A percentile compares a stretch with the other conserved stretches of the same genome.
phyloP scores from a whole-genome alignment of 2,113 vertebrate species.

The Euleptes europaea region DNA sequence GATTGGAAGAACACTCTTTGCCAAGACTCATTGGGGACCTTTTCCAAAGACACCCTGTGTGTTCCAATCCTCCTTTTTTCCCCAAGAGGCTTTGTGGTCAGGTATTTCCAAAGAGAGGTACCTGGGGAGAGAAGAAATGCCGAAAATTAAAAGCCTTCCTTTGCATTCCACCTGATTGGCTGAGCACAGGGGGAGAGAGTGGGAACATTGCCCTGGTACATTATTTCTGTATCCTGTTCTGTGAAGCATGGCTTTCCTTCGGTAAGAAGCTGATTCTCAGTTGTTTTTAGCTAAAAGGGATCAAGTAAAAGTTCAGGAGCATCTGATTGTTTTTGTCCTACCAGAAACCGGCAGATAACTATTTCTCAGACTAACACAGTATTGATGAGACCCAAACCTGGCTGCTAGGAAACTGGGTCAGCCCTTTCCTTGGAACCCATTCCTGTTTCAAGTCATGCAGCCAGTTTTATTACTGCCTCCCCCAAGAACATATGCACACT shows the following conservation, averaged over 20 bases:
- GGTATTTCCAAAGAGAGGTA: neutral
- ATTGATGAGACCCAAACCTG: slow-evolving; percentile 1
- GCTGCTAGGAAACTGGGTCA: slow-evolving; percentile 13
- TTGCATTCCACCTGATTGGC: neutral
- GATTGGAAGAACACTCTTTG: neutral
- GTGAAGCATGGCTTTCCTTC: neutral
- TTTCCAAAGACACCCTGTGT: slow-evolving; percentile 26
- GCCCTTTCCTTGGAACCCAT: neutral
- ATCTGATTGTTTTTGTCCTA: slow-evolving; percentile 7
- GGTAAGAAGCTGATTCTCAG: neutral
- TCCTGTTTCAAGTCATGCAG: neutral
- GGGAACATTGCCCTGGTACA: neutral
- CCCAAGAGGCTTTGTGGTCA: neutral
- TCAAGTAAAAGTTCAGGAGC: slow-evolving; percentile 7
- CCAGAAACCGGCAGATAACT: slow-evolving; percentile 23
- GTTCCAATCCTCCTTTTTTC: slow-evolving; percentile 3
- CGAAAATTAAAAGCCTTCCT: slow-evolving; percentile 20
- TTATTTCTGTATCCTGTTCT: neutral
- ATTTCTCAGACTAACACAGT: neutral
- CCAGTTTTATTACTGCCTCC: neutral
- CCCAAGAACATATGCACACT: neutral
- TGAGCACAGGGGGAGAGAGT: neutral
- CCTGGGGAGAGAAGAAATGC: slow-evolving; percentile 10
- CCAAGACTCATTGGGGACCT: slow-evolving; percentile 20
- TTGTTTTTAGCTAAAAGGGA: slow-evolving; percentile 42